Base-by-base conservation (phyloP, 2,888 invertebrate genomes). In the Torymus texanus region DNA sequence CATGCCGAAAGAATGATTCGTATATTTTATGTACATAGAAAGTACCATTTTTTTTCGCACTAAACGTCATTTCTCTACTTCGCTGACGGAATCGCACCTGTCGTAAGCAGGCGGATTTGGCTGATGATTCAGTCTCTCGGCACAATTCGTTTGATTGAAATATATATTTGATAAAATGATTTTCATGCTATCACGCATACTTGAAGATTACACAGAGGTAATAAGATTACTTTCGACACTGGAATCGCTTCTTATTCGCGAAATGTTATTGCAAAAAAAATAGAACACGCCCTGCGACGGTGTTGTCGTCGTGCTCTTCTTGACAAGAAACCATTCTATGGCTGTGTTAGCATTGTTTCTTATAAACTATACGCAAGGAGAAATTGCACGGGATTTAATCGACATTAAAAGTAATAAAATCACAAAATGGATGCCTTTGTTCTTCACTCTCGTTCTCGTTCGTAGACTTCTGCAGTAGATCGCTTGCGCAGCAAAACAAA, bases 321-420 rank as follows among this genome's bases (percentile, higher is more conserved):
- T 59, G 65, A 75, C 59, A 78, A 72, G 58, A 76, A 61, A 81
- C 79, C 80, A 73, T 75, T 79, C 79, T 83, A 78, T 81, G 73
- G 72, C 80, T 78, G 67, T 75, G 21, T 74, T 78, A 81, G 79
- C 81, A 75, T 78, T 81, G 74, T 75, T 79, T 75, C 70, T 68
- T 78, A 83, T 74, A 83, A 41, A 80, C 82, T 82, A 82, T 74
- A 82, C 82, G 81, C 75, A 83, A 81, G 80, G 78, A 72, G 80
- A 70, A 84, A 85, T 85, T 85, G 85, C 85, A 85, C 85, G 80
- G 82, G 78, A 80, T 83, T 83, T 80, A 75, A 82, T 84, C 83
- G 78, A 81, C 66, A 63, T 80, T 80, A 73, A 77, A 82, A 79
- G 71, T 78, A 79, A 82, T 68, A 78, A 80, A 63, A 82, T 82